Conservation (phyloP, 2,888 invertebrate genomes). For the Aphidoletes aphidimyza region DNA sequence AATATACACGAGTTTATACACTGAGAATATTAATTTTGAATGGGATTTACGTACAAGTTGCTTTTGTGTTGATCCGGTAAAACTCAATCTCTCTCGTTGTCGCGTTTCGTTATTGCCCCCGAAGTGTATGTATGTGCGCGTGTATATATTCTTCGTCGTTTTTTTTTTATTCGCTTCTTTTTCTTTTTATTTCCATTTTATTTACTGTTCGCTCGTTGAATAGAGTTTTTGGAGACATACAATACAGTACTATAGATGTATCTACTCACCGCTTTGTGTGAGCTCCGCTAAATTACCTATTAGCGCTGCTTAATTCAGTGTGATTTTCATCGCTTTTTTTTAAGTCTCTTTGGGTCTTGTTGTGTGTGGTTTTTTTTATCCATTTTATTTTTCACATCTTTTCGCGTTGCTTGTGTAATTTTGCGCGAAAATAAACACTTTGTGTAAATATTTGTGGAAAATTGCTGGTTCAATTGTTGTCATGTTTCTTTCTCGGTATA, state of each 20-base stretch:
- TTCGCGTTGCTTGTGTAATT: conserved; percentile 36
- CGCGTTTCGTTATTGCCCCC: background rate
- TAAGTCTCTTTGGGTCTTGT: too few species aligned
- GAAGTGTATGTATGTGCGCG: background rate
- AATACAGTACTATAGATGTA: conserved; percentile 39
- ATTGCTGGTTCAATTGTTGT: conserved; percentile 49
- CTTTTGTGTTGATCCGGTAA: conserved; percentile 51
- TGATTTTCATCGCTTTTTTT: conserved; percentile 47
- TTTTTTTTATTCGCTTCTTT: background rate
- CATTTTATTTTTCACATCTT: conserved; percentile 18
- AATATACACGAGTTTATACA: conserved; percentile 51
- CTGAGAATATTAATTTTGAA: conserved; percentile 51
- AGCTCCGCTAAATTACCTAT: conserved; percentile 46
- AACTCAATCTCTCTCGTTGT: conserved; percentile 4
- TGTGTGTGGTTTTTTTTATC: background rate
- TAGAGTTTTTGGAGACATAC: conserved; percentile 33
- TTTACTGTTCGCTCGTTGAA: conserved; percentile 31
- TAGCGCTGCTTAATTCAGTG: conserved; percentile 46
- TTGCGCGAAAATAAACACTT: conserved; percentile 51
- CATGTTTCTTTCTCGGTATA: background rate
- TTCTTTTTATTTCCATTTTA: conserved; percentile 37
- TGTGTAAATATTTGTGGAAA: conserved; percentile 51
- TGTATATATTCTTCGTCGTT: background rate
- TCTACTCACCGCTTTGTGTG: conserved; percentile 40
- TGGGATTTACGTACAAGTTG: conserved; percentile 49